A percentile compares a stretch with the other conserved stretches of the same genome.
Conservation (phyloP, 2,113 vertebrate genomes). For the Calonectris borealis region DNA sequence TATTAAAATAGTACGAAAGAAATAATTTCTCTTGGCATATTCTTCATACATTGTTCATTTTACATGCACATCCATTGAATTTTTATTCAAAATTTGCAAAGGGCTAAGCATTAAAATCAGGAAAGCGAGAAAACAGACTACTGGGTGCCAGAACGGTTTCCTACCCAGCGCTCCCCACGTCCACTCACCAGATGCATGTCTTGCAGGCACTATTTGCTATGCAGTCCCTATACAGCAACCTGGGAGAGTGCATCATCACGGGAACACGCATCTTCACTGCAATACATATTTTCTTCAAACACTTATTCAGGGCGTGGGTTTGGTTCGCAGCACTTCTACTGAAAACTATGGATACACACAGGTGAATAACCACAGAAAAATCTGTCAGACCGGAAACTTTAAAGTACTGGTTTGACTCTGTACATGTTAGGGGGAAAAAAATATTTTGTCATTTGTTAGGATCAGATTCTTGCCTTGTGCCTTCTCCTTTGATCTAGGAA, state of each 20-base stretch:
- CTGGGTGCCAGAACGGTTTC: background rate
- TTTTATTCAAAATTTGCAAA: too few species aligned
- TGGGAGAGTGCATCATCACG: conserved; percentile 68
- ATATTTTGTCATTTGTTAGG: background rate
- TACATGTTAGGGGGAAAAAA: background rate
- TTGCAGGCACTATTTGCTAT: conserved; percentile 73
- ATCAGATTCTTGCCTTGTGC: background rate
- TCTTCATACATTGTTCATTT: too few species aligned
- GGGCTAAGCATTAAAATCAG: background rate
- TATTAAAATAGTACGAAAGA: too few species aligned
- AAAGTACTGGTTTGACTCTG: background rate
- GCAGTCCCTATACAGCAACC: conserved; percentile 76
- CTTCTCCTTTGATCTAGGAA: background rate
- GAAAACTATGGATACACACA: conserved; percentile 79
- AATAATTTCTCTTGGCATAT: too few species aligned
- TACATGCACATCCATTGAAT: too few species aligned
- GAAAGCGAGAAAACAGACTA: background rate
- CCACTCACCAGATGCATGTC: background rate
- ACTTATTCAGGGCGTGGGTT: conserved; percentile 70
- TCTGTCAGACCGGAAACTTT: background rate
- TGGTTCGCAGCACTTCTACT: conserved; percentile 76
- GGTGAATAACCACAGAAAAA: conserved; percentile 16
- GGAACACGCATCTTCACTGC: conserved; percentile 77
- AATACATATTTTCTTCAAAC: conserved; percentile 77
- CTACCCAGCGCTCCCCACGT: background rate